These are phyloP conservation scores for Gila orcuttii DNA, from an alignment of 2,113 vertebrate genomes.

Conservation along the genomic window DNA sequence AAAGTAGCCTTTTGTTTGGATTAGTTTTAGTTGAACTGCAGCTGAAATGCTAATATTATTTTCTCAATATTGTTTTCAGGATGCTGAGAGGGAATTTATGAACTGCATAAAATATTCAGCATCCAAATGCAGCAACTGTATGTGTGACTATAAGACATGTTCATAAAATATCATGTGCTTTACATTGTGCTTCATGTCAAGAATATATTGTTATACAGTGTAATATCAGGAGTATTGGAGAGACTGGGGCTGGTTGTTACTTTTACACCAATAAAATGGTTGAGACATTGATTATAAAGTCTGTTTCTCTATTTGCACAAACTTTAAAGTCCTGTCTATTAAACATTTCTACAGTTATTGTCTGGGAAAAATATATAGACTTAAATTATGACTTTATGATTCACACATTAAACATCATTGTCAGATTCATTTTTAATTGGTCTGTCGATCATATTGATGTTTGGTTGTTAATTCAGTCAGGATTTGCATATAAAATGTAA, in stretches of 20 bases:
- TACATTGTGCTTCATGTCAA: no score
- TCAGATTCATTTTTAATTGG: neutral
- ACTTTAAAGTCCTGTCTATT: neutral
- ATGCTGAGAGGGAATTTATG: no score
- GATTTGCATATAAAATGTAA: neutral
- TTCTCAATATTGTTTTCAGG: neutral
- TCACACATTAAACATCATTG: neutral
- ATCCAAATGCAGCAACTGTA: no score
- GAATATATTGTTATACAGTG: no score
- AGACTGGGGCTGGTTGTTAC: no score
- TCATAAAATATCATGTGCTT: no score
- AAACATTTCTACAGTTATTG: neutral
- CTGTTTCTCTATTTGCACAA: no score
- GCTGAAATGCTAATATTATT: neutral
- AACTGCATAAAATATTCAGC: neutral
- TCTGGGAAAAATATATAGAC: neutral
- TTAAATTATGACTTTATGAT: neutral
- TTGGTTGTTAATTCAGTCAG: neutral
- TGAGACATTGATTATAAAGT: no score
- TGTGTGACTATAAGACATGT: no score
- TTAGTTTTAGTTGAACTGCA: neutral
- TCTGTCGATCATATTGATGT: neutral
- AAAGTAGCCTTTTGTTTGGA: neutral
- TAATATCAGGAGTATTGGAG: no score
- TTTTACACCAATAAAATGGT: no score